Evolutionary conservation across 2,888 invertebrate species (phyloP).

Genomic region (Sarcophaga caerulescens): DNA sequence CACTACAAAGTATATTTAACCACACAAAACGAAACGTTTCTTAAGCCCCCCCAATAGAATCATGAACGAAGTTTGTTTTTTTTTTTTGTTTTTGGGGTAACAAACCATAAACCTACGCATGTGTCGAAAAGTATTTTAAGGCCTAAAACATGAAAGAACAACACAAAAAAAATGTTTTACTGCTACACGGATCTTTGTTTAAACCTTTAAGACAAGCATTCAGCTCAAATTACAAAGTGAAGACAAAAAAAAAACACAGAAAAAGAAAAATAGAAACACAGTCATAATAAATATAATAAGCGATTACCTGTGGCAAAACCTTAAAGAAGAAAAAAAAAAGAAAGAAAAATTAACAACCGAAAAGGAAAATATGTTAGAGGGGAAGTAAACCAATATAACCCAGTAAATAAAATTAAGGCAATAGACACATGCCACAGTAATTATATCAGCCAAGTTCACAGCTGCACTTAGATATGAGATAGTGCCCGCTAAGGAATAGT

Average conservation of each 20-base stretch:
- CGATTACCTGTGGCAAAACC: conserved; percentile 60
- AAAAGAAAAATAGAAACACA: conserved; percentile 1
- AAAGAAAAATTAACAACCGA: neutral
- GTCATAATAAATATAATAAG: conserved; percentile 62
- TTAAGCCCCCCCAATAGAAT: neutral
- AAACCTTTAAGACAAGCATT: conserved; percentile 53
- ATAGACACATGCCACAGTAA: too few species aligned
- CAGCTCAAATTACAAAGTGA: neutral
- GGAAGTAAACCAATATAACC: conserved; percentile 4
- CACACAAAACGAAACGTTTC: conserved; percentile 19
- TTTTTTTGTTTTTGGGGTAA: conserved; percentile 22
- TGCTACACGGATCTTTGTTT: conserved; percentile 5
- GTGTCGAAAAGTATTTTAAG: conserved; percentile 48
- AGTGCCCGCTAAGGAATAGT: too few species aligned
- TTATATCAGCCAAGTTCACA: too few species aligned
- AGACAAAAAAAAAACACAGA: neutral
- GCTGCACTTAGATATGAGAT: too few species aligned
- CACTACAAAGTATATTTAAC: conserved; percentile 34
- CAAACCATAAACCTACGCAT: conserved; percentile 63
- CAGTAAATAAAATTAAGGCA: neutral
- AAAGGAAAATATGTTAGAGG: neutral
- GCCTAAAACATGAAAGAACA: conserved; percentile 28
- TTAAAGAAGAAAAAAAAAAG: neutral
- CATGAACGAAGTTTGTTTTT: neutral
- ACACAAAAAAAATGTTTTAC: conserved; percentile 4